Evolutionary conservation across 2,797 vertebrate genomes (phyloP), one percentile per base, ranked within the genome.

Genomic region (Takifugu ocellatus): DNA sequence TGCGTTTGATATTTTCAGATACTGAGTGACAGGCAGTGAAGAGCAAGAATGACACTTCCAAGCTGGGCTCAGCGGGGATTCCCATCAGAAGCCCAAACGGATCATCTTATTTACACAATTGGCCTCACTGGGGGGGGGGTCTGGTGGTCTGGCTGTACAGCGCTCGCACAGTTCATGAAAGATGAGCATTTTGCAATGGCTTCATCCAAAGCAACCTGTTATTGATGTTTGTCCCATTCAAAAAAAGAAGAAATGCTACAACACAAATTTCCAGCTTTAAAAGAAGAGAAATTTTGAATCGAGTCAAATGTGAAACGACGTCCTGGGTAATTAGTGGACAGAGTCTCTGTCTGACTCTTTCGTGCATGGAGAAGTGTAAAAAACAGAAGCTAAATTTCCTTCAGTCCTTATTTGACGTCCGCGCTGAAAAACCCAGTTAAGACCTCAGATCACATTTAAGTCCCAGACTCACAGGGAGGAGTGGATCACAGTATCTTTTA

Each of bases 401-500:
- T 61, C 54, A 59, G 73, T 59, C 11, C 59, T 56, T 52, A 47
- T 77, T 77, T 51, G 9, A 27, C 26, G 57, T 5, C 64, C 49
- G 52, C 50, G 66, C 65, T 65, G 56, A 54, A 54, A 61, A 72
- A 74, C 68, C 64, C 33, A 36, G 66, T 64, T 62, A 75, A 71
- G 75, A 60, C 50, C 73, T 61, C 53, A 60, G 59, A 63, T 73
- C 64, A 68, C 72, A 69, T 59, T 72, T 80, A 68, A 84, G 63
- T 72, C 68, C 69, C 50, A 63, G 36, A 68, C 59, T 75, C 70
- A 59, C 62, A 68, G 63, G 59, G 0, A 1, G 0, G 44, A 21
- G 15, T 2, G 65, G 60, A 72, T 88, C 82, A 84, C 82, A 83
- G 84, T 75, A 83, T 84, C 72, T 78, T 77, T 74, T 80, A 80